Evolutionary conservation across 2,888 invertebrate genomes (phyloP), one percentile per base, ranked within the genome.

Genomic region (Prosopocoilus inquinatus): DNA sequence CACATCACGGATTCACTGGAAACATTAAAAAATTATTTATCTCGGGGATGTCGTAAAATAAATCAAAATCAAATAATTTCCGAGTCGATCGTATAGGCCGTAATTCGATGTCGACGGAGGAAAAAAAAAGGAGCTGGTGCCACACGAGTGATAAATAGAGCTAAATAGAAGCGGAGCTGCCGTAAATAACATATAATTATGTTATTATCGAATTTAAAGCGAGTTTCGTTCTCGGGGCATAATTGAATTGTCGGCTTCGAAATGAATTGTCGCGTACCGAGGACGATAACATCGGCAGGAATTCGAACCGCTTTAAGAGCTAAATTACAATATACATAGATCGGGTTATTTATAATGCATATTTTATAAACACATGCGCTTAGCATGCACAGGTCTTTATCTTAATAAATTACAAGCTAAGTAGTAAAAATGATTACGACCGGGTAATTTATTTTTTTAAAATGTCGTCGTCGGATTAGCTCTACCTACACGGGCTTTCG

Each of bases 171-270:
- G 47, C 46, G 36, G 53, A 55, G 43, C 41, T 50, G 53, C 52
- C 43, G 55, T 61, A 61, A 61, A 61, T 53, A 50, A 50, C 41
- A 45, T 44, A 52, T 61, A 61, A 62, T 58, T 62, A 57, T 53
- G 53, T 58, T 60, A 56, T 60, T 60, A 62, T 60, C 60, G 55
- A 57, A 55, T 58, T 55, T 60, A 57, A 54, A 54, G 52, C 28
- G 50, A 47, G 47, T 52, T 48, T 48, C 53, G 44, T 53, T 53
- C 48, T 43, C 34, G 35, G 47, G 38, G 51, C 51, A 47, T 58
- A 58, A 58, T 58, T 58, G 58, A 58, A 54, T 58, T 51, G 58
- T 51, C 58, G 54, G 47, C 45, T 55, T 16, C 9, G 50, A 47
- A 54, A 48, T 54, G 54, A 51, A 54, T 51, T 33, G 57, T 53